phyloP scores from a whole-genome alignment of 2,797 vertebrate species.

The Amniataba percoides region DNA sequence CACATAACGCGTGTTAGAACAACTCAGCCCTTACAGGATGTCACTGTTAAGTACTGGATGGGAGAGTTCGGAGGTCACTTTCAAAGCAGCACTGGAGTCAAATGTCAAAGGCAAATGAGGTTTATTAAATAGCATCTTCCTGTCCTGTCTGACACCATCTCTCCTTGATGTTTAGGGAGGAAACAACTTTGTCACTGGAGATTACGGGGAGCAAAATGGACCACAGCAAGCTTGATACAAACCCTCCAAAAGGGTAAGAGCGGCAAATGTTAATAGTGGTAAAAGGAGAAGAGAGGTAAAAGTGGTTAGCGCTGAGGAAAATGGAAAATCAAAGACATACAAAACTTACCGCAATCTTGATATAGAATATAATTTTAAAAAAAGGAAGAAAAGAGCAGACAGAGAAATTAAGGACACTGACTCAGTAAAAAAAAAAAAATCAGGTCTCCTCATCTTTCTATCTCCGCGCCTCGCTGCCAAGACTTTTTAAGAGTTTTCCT shows the following conservation, averaged over 20 bases:
- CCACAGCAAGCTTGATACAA: constrained; percentile 73
- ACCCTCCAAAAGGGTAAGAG: constrained; percentile 51
- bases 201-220: constrained; percentile 68
- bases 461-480: constrained; percentile 12
- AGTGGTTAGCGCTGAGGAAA: constrained; percentile 62
- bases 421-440: constrained; percentile 34
- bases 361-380: constrained; percentile 70
- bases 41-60: constrained; percentile 59
- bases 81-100: constrained; percentile 56
- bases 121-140: constrained; percentile 53
- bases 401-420: constrained; percentile 87
- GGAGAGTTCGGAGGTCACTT: constrained; percentile 50
- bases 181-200: constrained; percentile 35
- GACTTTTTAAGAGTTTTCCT: background rate
- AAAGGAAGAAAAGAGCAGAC: constrained; percentile 91
- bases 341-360: constrained; percentile 98
- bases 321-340: constrained; percentile 59
- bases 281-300: constrained; percentile 66
- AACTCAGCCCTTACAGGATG: constrained; percentile 33
- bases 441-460: constrained; percentile 33
- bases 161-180: constrained; percentile 39
- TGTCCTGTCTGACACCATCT: constrained; percentile 25
- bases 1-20: constrained; percentile 59
- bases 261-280: constrained; percentile 73
- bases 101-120: constrained; percentile 60